phyloP scores from a whole-genome alignment of 2,888 invertebrate genomes.

The Trichacis sp. region DNA sequence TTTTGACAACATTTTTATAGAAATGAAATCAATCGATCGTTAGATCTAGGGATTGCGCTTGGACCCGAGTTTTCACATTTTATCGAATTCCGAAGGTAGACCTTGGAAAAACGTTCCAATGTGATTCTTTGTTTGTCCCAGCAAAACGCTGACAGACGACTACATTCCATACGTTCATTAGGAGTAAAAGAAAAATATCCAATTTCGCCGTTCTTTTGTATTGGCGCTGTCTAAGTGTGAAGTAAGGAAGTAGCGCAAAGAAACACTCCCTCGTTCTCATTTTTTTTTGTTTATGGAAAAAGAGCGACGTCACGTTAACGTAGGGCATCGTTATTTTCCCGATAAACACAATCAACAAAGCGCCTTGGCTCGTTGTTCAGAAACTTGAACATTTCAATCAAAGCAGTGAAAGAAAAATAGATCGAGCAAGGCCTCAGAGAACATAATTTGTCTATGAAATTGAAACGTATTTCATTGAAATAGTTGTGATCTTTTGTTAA shows the following conservation, averaged over 20 bases:
- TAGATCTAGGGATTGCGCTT: background rate
- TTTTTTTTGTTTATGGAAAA: no score
- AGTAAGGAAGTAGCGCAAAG: background rate
- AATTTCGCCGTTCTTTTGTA: slow-evolving; percentile 14
- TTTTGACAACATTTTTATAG: background rate
- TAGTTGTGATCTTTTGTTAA: no score
- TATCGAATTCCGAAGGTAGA: background rate
- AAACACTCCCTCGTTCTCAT: no score
- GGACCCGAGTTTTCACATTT: background rate
- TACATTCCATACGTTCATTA: background rate
- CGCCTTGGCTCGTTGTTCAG: no score
- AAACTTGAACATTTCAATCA: no score
- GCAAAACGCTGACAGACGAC: background rate
- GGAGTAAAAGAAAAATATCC: slow-evolving; percentile 30
- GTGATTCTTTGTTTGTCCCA: background rate
- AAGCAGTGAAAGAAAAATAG: no score
- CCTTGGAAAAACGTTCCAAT: background rate
- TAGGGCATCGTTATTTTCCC: no score
- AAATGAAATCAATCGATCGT: background rate
- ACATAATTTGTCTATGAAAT: no score
- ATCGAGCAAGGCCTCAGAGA: no score
- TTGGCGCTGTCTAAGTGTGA: background rate
- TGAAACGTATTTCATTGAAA: no score
- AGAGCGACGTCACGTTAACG: no score
- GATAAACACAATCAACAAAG: no score